These are phyloP conservation scores for Circaetus gallicus DNA, from an alignment of 2,113 vertebrate genomes.

Conservation along the genomic window DNA sequence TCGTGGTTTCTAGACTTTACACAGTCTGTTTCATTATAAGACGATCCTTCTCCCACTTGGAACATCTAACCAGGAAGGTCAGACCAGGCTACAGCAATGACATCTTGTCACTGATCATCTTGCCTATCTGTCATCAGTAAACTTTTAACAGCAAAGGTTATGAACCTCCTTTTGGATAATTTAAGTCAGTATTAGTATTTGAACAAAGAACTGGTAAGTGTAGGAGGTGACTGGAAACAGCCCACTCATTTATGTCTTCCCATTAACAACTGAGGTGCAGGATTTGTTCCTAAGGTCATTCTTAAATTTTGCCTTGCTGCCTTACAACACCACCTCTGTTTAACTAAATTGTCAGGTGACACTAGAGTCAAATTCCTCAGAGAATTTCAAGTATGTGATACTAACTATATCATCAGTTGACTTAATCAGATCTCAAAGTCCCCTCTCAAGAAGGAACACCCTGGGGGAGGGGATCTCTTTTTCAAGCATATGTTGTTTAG, in stretches of 20 bases:
- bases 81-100: neutral
- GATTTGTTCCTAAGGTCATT: neutral
- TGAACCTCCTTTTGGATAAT: neutral
- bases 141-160: neutral
- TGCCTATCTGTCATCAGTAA: rapidly evolving
- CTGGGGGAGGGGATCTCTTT: neutral
- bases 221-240: neutral
- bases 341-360: too few relatives aligned
- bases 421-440: neutral
- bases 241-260: neutral
- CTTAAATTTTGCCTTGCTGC: too few relatives aligned
- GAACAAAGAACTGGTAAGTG: neutral
- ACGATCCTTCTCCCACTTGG: neutral
- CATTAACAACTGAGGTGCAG: neutral
- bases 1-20: rapidly evolving
- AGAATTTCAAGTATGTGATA: neutral
- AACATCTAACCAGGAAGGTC: neutral
- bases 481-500: rapidly evolving
- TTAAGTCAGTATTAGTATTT: neutral
- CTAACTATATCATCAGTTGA: rapidly evolving
- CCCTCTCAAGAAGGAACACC: neutral
- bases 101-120: neutral
- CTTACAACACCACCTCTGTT: too few relatives aligned
- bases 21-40: neutral
- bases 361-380: neutral